Evolutionary conservation across 2,888 invertebrate genomes (phyloP).

Genomic region (Drosophila borborema): DNA sequence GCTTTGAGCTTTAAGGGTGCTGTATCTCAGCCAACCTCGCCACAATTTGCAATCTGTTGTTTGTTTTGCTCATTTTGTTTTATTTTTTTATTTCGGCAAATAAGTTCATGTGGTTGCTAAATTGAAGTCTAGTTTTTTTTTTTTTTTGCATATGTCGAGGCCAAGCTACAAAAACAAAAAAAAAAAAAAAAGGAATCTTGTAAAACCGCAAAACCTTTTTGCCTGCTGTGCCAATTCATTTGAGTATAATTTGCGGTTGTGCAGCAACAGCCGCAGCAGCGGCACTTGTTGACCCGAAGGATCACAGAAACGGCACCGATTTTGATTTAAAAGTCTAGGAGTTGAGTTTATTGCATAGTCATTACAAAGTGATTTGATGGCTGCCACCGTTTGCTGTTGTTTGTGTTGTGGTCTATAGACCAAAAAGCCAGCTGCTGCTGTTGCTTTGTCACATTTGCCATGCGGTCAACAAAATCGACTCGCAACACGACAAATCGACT

Average conservation of each 20-base stretch:
- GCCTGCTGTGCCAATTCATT: constrained; percentile 70
- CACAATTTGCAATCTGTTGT: constrained; percentile 69
- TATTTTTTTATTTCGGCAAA: constrained; percentile 16
- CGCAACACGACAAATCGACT: constrained; percentile 49
- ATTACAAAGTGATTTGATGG: constrained; percentile 61
- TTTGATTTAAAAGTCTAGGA: constrained; percentile 67
- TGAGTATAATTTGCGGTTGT: constrained; percentile 75
- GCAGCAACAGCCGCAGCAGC: constrained; percentile 38
- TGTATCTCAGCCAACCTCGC: constrained; percentile 19
- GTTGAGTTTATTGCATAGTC: constrained; percentile 52
- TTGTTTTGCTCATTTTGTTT: constrained; percentile 12
- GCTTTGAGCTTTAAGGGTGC: constrained; percentile 1
- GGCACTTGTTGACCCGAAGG: constrained; percentile 65
- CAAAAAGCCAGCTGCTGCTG: constrained; percentile 54
- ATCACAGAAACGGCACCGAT: constrained; percentile 56
- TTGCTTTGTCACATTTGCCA: constrained; percentile 34
- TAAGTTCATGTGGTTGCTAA: constrained; percentile 42
- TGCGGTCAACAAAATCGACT: constrained; percentile 53
- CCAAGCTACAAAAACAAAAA: constrained; percentile 1
- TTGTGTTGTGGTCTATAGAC: constrained; percentile 62
- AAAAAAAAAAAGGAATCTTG: constrained; percentile 33
- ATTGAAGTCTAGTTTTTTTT: background rate
- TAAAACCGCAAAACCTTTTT: constrained; percentile 65
- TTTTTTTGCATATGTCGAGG: constrained; percentile 28
- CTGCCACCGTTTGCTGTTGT: constrained; percentile 67